A percentile compares a stretch with the other conserved stretches of the same genome.
Conservation (phyloP, 1,140 invertebrate genomes). For the Leptoteleia sp. region DNA sequence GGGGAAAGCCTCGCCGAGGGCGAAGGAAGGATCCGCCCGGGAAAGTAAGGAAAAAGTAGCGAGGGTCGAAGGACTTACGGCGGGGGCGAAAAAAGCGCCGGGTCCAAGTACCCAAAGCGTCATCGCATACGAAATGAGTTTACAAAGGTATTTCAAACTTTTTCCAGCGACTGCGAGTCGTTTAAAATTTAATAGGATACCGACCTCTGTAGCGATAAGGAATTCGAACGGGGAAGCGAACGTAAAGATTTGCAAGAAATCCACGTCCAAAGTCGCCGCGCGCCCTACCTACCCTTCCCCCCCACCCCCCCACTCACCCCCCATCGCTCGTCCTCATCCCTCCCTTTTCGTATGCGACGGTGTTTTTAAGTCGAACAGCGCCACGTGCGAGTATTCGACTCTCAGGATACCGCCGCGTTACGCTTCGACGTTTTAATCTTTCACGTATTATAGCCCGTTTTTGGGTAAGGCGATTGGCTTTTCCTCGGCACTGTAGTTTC, state of each 20-base stretch:
- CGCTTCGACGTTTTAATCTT: too few species aligned
- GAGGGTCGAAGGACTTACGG: constrained; percentile 18
- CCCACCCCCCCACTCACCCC: too few species aligned
- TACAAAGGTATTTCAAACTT: constrained; percentile 65
- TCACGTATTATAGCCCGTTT: too few species aligned
- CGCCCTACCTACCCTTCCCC: too few species aligned
- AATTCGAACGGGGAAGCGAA: constrained; percentile 41
- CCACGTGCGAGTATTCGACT: too few species aligned
- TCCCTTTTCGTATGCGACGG: too few species aligned
- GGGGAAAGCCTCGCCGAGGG: background rate
- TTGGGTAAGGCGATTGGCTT: too few species aligned
- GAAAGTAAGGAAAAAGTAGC: constrained; percentile 1
- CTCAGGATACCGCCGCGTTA: too few species aligned
- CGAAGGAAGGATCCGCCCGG: constrained; percentile 5
- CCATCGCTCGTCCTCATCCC: too few species aligned
- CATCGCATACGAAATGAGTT: constrained; percentile 66
- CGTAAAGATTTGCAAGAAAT: constrained; percentile 40
- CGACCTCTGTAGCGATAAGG: constrained; percentile 53
- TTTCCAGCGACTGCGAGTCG: constrained; percentile 58
- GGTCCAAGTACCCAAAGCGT: constrained; percentile 58
- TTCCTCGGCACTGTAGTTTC: too few species aligned
- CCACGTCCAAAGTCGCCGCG: background rate
- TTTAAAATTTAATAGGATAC: constrained; percentile 66
- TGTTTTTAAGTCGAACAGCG: too few species aligned
- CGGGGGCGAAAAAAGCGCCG: constrained; percentile 20